Conservation (phyloP, 1,140 invertebrate species). For the Drosophila arawakana region DNA sequence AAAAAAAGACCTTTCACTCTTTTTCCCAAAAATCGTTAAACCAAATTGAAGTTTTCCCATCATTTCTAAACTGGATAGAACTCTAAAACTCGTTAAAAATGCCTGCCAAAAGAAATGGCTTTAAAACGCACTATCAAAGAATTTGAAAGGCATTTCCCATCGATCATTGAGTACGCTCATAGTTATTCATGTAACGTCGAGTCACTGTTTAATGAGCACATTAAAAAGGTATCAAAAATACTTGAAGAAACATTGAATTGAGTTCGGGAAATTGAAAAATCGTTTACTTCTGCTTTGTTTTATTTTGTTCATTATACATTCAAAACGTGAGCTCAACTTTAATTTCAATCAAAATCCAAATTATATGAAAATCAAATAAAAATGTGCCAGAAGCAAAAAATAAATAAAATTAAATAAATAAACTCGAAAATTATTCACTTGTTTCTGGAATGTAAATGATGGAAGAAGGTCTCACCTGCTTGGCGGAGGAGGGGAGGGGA, state of each 20-base stretch:
- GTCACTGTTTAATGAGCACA: slow-evolving; percentile 64
- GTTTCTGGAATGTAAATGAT: slow-evolving; percentile 43
- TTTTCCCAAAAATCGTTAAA: too few relatives aligned
- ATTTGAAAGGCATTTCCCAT: slow-evolving; percentile 1
- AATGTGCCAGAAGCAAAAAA: slow-evolving; percentile 29
- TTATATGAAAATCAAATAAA: slow-evolving; percentile 79
- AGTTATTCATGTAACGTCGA: slow-evolving; percentile 50
- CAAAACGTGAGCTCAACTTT: slow-evolving; percentile 65
- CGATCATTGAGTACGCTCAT: slow-evolving; percentile 4
- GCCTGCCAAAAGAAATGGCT: neutral
- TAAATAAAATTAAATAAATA: too few relatives aligned
- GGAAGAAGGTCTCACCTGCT: slow-evolving; percentile 4
- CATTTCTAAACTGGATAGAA: too few relatives aligned
- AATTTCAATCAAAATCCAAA: slow-evolving; percentile 81
- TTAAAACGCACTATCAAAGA: neutral
- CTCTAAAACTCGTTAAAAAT: too few relatives aligned
- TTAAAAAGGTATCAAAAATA: slow-evolving; percentile 76
- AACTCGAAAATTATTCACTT: slow-evolving; percentile 42
- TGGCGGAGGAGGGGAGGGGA: too few relatives aligned
- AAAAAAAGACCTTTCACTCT: too few relatives aligned
- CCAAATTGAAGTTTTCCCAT: too few relatives aligned
- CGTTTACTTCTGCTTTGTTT: slow-evolving; percentile 1
- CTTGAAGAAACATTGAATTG: slow-evolving; percentile 50
- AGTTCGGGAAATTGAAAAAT: slow-evolving; percentile 24
- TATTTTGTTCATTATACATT: slow-evolving; percentile 61